Conservation (phyloP, 2,113 vertebrate species). For the Tragelaphus scriptus region DNA sequence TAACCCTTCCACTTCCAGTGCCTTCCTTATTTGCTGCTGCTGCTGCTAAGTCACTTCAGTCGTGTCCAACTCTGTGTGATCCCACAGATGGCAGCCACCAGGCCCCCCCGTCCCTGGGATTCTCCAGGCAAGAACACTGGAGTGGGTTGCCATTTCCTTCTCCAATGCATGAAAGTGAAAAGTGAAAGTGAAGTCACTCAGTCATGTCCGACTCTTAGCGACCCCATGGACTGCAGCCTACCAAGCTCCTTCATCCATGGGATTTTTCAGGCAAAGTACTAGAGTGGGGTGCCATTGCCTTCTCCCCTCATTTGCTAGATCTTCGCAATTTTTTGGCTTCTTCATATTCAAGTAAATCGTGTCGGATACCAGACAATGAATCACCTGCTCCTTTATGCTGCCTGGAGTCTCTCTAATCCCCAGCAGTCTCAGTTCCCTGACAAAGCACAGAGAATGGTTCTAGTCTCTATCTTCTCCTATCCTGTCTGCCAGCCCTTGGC, state of each 20-base stretch:
- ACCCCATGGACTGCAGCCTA: no score
- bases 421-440: background rate
- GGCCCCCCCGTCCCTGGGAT: constrained; percentile 4
- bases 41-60: no score
- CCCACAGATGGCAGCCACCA: no score
- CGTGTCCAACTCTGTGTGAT: no score
- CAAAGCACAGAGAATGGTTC: background rate
- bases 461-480: background rate
- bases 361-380: background rate
- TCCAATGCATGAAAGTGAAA: no score
- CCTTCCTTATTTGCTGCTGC: background rate
- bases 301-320: background rate
- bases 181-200: no score
- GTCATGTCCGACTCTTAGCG: no score
- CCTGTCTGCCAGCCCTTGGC: background rate
- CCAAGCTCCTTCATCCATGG: no score
- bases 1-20: background rate
- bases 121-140: no score
- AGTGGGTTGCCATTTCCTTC: no score
- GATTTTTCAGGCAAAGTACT: no score
- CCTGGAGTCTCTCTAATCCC: background rate
- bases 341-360: background rate
- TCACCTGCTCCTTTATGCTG: background rate
- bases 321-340: background rate
- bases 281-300: no score